A percentile compares a stretch with the other conserved stretches of the same genome.
Conservation (phyloP, 2,113 vertebrate genomes). For the Epinephelus moara region DNA sequence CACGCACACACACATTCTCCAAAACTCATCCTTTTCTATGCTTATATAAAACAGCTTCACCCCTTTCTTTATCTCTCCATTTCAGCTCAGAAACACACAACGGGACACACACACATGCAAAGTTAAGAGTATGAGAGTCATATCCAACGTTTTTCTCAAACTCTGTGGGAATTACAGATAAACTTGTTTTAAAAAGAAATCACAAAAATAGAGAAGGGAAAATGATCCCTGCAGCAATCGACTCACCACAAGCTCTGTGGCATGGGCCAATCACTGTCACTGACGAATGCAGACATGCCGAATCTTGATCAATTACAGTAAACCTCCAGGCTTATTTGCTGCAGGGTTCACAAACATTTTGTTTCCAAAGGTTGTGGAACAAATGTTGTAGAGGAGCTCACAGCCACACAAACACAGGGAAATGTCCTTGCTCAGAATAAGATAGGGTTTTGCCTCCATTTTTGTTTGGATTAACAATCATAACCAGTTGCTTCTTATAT, state of each 20-base stretch:
- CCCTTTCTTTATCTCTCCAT: neutral
- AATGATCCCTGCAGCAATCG: slow-evolving; percentile 24
- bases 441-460: neutral
- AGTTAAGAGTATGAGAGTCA: neutral
- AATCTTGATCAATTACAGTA: slow-evolving; percentile 60
- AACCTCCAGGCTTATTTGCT: slow-evolving; percentile 37
- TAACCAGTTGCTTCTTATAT: neutral
- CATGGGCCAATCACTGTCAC: slow-evolving; percentile 62
- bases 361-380: slow-evolving; percentile 47
- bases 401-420: slow-evolving; percentile 9
- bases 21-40: neutral
- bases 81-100: slow-evolving; percentile 22
- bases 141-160: slow-evolving; percentile 41
- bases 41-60: neutral
- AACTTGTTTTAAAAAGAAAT: slow-evolving; percentile 39
- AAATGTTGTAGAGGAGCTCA: slow-evolving; percentile 12
- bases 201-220: slow-evolving; percentile 11
- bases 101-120: neutral
- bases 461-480: neutral
- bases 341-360: slow-evolving; percentile 51
- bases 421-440: neutral
- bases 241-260: slow-evolving; percentile 44
- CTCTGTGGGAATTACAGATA: slow-evolving; percentile 45
- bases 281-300: slow-evolving; percentile 50
- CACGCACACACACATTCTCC: too few relatives aligned